Evolutionary conservation across 2,888 invertebrate genomes (phyloP).

Genomic region (Theretra japonica): DNA sequence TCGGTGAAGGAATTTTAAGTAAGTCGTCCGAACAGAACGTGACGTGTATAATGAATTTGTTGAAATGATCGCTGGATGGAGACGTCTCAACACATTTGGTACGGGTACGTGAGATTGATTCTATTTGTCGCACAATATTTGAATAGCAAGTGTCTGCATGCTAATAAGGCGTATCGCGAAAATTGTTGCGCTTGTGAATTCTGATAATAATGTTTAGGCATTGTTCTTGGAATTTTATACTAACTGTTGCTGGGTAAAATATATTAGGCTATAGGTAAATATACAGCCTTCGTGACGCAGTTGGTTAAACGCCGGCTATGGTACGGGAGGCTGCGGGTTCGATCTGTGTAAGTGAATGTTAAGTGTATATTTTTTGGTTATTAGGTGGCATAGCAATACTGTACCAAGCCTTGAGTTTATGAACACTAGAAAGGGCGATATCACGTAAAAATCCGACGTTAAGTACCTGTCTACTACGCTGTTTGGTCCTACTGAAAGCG

Average conservation of each 20-base stretch:
- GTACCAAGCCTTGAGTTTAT: no score
- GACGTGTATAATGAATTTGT: slow-evolving; percentile 59
- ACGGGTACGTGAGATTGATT: slow-evolving; percentile 29
- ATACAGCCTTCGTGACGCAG: no score
- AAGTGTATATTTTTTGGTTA: no score
- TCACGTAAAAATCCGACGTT: no score
- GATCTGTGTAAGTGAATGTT: no score
- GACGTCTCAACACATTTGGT: slow-evolving; percentile 29
- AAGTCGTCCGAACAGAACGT: slow-evolving; percentile 68
- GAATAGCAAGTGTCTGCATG: slow-evolving; percentile 23
- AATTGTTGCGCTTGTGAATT: neutral
- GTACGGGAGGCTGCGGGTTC: no score
- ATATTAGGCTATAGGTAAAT: no score
- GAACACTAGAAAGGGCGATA: no score
- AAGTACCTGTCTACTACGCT: no score
- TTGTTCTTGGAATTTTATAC: neutral
- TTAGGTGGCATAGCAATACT: neutral
- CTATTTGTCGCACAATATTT: slow-evolving; percentile 13
- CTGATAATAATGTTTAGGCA: neutral
- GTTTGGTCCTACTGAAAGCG: no score
- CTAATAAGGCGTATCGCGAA: neutral
- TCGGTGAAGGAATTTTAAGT: slow-evolving; percentile 75
- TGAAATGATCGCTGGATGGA: slow-evolving; percentile 34
- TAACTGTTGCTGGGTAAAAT: no score
- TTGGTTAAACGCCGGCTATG: no score